Percentiles rank a stretch among this genome's conserved stretches.
phyloP scores from a whole-genome alignment of 2,113 vertebrate species.

The Macroglossus sobrinus region DNA sequence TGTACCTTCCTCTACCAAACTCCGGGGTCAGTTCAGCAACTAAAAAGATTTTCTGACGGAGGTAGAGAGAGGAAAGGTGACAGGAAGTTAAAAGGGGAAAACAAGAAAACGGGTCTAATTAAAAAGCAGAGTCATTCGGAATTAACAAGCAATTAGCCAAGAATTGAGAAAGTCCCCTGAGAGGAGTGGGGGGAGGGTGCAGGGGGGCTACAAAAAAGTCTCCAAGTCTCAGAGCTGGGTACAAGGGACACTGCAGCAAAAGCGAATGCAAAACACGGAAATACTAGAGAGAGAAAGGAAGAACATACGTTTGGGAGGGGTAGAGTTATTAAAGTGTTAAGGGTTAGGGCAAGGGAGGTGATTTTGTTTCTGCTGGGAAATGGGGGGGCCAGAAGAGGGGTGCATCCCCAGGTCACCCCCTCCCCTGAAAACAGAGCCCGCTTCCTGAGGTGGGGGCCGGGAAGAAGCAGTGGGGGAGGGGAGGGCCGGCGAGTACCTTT shows the following conservation, averaged over 20 bases:
- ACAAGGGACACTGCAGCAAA: slow-evolving; percentile 40
- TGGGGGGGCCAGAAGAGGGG: background rate
- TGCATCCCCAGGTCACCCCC: slow-evolving; percentile 15
- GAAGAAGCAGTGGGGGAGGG: slow-evolving; percentile 62
- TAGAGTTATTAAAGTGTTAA: slow-evolving; percentile 54
- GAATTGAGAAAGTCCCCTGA: slow-evolving; percentile 58
- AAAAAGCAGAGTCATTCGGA: slow-evolving; percentile 55
- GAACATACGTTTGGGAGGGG: background rate
- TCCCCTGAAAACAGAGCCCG: slow-evolving; percentile 28
- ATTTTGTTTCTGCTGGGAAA: slow-evolving; percentile 37
- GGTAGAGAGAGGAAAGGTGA: background rate
- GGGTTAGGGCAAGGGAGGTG: background rate
- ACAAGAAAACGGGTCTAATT: slow-evolving; percentile 50
- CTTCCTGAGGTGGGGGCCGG: slow-evolving; percentile 31
- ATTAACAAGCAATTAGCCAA: slow-evolving; percentile 55
- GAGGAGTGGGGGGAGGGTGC: background rate
- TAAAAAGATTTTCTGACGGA: background rate
- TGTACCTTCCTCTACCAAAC: background rate
- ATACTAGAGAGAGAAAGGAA: background rate
- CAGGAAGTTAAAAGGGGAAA: background rate
- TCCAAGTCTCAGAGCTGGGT: slow-evolving; percentile 39
- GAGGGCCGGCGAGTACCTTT: slow-evolving; percentile 75
- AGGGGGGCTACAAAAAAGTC: background rate
- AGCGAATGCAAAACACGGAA: slow-evolving; percentile 33
- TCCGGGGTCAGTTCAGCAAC: background rate